Evolutionary conservation across 92 coral and sea anemone genomes (phyloP).

Genomic region (Umimayanthus kanabou): DNA sequence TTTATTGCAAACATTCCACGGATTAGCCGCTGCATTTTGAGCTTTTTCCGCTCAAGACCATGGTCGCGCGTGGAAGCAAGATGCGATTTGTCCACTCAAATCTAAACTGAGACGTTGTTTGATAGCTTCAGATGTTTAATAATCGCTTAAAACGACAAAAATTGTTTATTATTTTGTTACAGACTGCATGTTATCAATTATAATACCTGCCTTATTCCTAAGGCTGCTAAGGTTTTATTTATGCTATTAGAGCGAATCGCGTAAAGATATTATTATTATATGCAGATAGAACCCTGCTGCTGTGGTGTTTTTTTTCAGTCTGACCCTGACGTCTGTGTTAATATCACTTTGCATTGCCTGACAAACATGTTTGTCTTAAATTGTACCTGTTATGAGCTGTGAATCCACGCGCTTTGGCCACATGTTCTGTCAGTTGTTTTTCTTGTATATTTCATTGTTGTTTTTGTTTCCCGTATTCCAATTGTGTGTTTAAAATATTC

Average conservation of each 20-base stretch:
- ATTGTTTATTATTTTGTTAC: not conserved
- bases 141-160: not conserved
- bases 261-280: not conserved
- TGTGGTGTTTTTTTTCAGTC: not conserved
- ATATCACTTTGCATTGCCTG: not conserved
- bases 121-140: not conserved
- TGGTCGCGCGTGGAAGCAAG: not conserved
- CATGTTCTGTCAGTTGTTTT: conserved; percentile 10
- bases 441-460: not conserved
- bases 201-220: not conserved
- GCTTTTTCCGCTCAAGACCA: not conserved
- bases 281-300: not conserved
- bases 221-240: not conserved
- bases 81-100: not conserved
- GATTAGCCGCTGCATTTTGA: not conserved
- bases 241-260: not conserved
- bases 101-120: not conserved
- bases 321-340: not conserved
- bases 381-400: not conserved
- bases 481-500: not conserved
- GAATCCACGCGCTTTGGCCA: not conserved
- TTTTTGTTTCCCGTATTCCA: not conserved
- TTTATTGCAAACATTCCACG: not conserved
- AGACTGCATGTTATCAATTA: not conserved
- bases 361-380: not conserved